Evolutionary conservation across 2,888 invertebrate genomes (phyloP), one percentile per base, ranked within the genome.

Genomic region (Seladonia tumulorum): DNA sequence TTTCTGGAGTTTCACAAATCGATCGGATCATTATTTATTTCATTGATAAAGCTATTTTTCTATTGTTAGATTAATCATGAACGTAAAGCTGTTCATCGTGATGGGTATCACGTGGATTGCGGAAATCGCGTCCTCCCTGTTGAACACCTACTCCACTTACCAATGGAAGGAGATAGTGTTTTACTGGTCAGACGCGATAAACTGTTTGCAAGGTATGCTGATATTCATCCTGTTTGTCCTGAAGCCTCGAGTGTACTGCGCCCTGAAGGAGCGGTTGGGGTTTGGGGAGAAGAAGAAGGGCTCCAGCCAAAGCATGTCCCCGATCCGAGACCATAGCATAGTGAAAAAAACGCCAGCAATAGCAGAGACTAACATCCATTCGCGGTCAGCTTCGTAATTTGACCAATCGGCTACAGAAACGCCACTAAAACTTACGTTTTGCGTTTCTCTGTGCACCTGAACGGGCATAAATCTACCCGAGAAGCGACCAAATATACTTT

Each of bases 211-310:
- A 93, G 97, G 97, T 84, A 81, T 97, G 42, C 96, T 97, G 90
- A 97, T 98, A 82, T 97, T 98, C 94, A 95, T 97, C 73, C 97
- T 98, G 77, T 96, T 97, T 86, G 96, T 97, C 16, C 96, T 97
- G 90, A 98, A 98, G 93, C 96, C 96, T 39, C 96, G 97, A 90
- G 96, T 97, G 0, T 96, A 96, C 92, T 94, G 95, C 66, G 96
- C 97, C 42, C 95, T 97, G 81, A 95, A 96, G 88, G 95, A 96
- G 86, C 96, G 96, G 88, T 93, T 97, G 16, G 96, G 88, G n/a
- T 53, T 81, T 45, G 57, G 73, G 16, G 35, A 76, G 2, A 88
- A 79, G n/a, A 81, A 75, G 29, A 83, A 79, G 4, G 1, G 14
- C 5, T 71, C 80, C 5, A 87, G 83, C 35, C 87, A 87, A n/a